Conservation (phyloP, 2,797 vertebrate genomes). For the Bovichtus diacanthus region DNA sequence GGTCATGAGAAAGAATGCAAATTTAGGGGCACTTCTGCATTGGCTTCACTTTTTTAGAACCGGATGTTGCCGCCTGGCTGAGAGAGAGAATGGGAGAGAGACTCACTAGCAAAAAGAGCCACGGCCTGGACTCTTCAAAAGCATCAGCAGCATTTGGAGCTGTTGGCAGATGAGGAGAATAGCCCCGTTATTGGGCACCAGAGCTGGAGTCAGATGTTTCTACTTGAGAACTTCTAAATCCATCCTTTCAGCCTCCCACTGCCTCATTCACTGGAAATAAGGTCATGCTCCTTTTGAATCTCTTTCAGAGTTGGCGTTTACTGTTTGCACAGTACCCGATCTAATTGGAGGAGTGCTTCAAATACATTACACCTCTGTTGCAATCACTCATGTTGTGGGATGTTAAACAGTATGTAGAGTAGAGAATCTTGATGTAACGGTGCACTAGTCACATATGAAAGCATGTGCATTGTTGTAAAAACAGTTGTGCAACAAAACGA, state of each 20-base stretch:
- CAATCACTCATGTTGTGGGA: constrained; percentile 31
- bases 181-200: constrained; percentile 61
- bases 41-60: too few species aligned
- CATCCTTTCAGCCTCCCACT: constrained; percentile 61
- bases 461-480: constrained; percentile 2
- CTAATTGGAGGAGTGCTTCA: constrained; percentile 51
- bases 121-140: constrained; percentile 48
- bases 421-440: constrained; percentile 33
- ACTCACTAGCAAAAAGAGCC: constrained; percentile 23
- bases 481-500: constrained; percentile 20
- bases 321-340: constrained; percentile 52
- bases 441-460: constrained; percentile 17
- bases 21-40: too few species aligned
- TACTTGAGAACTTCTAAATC: constrained; percentile 71
- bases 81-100: constrained; percentile 5
- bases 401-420: constrained; percentile 30
- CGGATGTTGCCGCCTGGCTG: too few species aligned
- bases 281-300: constrained; percentile 63
- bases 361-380: constrained; percentile 44
- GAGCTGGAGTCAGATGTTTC: constrained; percentile 71
- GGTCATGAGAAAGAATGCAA: too few species aligned
- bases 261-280: constrained; percentile 59
- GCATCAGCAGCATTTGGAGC: constrained; percentile 52
- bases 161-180: constrained; percentile 55
- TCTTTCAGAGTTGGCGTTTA: constrained; percentile 40